Percentiles rank a stretch among this genome's conserved stretches.
These are phyloP conservation scores for Sciurus niger DNA, from an alignment of 2,113 vertebrate genomes.

Conservation along the genomic window DNA sequence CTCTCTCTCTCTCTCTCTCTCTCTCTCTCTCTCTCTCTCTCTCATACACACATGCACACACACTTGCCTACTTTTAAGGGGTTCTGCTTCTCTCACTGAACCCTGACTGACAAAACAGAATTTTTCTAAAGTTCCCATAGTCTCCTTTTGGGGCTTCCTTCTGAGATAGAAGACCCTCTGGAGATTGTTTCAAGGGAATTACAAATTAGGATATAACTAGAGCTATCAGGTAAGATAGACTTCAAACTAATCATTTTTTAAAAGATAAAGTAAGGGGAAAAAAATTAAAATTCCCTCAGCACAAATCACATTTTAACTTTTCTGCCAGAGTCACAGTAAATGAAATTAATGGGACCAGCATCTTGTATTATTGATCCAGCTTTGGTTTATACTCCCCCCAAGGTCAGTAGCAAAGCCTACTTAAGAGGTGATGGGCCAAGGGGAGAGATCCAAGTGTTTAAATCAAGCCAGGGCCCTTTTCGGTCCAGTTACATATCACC, in stretches of 20 bases:
- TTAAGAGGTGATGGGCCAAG: neutral
- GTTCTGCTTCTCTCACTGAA: conserved; percentile 22
- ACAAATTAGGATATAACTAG: conserved; percentile 48
- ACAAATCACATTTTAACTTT: neutral
- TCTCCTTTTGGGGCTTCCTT: neutral
- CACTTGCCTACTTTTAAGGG: neutral
- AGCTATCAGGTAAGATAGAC: conserved; percentile 26
- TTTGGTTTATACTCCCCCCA: neutral
- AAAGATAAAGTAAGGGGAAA: neutral
- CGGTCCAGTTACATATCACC: neutral
- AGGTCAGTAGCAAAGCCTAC: neutral
- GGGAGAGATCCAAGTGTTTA: neutral
- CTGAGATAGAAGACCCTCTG: neutral
- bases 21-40: neutral
- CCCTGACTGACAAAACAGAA: conserved; percentile 40
- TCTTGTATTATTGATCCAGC: conserved; percentile 16
- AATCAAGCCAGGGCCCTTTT: neutral
- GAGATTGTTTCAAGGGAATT: conserved; percentile 33
- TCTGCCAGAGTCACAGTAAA: conserved; percentile 4
- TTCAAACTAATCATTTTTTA: conserved; percentile 51
- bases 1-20: neutral
- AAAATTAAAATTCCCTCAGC: neutral
- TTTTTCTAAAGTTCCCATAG: conserved; percentile 21
- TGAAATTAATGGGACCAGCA: neutral
- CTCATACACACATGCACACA: neutral